Conservation (phyloP, 2,888 invertebrate genomes). For the Aphrophora alni region DNA sequence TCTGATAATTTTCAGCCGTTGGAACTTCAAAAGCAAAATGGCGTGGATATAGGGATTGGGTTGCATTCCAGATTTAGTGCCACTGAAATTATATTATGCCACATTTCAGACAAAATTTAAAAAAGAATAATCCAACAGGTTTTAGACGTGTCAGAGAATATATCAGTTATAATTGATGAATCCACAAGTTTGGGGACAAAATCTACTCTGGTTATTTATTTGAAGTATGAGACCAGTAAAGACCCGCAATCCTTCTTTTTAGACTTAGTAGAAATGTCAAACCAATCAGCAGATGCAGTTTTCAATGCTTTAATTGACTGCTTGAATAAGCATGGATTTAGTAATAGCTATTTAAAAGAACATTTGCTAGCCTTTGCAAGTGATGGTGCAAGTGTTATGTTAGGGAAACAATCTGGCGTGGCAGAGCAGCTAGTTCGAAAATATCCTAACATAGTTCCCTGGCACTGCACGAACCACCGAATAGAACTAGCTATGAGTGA, state of each 20-base stretch:
- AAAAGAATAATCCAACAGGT: background rate
- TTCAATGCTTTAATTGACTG: background rate
- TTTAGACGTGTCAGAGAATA: background rate
- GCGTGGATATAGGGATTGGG: slow-evolving; percentile 14
- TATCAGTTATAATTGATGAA: slow-evolving; percentile 14
- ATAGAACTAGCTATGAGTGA: slow-evolving; percentile 17
- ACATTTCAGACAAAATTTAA: slow-evolving; percentile 1
- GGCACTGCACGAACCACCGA: slow-evolving; percentile 13
- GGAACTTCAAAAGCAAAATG: slow-evolving; percentile 4
- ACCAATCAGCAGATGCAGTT: background rate
- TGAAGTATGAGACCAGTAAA: slow-evolving; percentile 44
- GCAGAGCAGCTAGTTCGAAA: background rate
- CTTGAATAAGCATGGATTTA: background rate
- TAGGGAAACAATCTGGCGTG: background rate
- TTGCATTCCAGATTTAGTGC: background rate
- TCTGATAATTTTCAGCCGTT: background rate
- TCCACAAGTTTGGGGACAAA: background rate
- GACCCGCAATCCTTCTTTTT: background rate
- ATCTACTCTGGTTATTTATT: slow-evolving; percentile 39
- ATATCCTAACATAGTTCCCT: background rate
- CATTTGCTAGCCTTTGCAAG: slow-evolving; percentile 2
- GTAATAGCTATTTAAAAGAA: background rate
- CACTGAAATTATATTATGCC: background rate
- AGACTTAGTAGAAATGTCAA: background rate
- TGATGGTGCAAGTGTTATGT: no score